phyloP scores from a whole-genome alignment of 2,797 vertebrate genomes.

The Peromyscus melanophrys region DNA sequence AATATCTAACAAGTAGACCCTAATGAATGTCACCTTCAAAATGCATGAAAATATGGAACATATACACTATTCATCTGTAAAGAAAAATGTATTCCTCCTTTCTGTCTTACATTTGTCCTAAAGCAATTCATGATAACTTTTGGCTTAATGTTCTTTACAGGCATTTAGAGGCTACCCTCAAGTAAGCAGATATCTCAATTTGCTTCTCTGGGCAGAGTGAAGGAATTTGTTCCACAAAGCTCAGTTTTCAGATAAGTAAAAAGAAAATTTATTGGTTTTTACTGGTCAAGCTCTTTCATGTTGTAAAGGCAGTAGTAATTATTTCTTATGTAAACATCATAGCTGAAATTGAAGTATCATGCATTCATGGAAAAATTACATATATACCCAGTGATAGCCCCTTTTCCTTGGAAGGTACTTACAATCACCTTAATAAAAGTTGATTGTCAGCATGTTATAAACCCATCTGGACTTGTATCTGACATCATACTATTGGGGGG shows the following conservation, averaged over 20 bases:
- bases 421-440: background rate
- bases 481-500: background rate
- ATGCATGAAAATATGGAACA: background rate
- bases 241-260: background rate
- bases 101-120: background rate
- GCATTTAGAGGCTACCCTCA: background rate
- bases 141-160: background rate
- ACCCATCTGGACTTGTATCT: background rate
- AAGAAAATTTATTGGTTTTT: background rate
- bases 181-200: constrained; percentile 16
- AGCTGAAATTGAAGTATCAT: background rate
- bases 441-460: background rate
- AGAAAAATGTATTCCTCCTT: background rate
- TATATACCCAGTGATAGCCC: background rate
- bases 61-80: background rate
- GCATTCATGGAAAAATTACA: background rate
- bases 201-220: background rate
- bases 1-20: background rate
- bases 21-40: background rate
- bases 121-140: background rate
- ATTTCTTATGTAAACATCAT: background rate
- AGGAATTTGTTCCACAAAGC: background rate
- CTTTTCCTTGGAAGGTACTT: background rate
- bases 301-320: background rate
- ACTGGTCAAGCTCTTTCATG: background rate